These are phyloP conservation scores for Sphaeramia orbicularis DNA, from an alignment of 2,797 vertebrate genomes.

Conservation along the genomic window DNA sequence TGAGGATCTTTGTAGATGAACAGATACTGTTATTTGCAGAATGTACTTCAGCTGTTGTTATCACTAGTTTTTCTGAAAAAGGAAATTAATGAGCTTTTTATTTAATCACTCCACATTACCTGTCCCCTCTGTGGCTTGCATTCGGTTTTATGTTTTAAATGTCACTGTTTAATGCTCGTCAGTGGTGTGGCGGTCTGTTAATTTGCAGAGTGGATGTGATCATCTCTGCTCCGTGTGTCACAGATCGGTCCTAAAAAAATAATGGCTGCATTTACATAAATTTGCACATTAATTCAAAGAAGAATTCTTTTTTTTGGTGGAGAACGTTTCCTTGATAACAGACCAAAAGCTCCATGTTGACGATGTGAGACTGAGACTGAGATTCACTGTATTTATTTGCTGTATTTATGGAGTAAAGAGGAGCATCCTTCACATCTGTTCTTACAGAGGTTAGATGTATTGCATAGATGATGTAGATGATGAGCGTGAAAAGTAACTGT, in stretches of 20 bases:
- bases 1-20: no score
- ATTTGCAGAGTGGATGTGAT: slow-evolving; percentile 4
- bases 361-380: no score
- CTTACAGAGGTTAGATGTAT: no score
- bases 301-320: background rate
- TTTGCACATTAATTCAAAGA: background rate
- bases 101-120: slow-evolving; percentile 28
- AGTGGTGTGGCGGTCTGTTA: slow-evolving; percentile 22
- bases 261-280: slow-evolving; percentile 4
- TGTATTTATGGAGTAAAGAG: no score
- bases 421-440: no score
- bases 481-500: no score
- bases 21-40: background rate
- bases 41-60: slow-evolving; percentile 1
- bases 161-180: slow-evolving; percentile 18
- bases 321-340: no score
- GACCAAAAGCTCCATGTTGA: no score
- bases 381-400: no score
- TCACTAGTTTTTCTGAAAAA: slow-evolving; percentile 19
- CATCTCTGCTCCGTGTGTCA: background rate
- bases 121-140: slow-evolving; percentile 30
- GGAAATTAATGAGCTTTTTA: slow-evolving; percentile 17
- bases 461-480: no score
- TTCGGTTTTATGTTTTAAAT: slow-evolving; percentile 47
- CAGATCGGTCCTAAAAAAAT: slow-evolving; percentile 7